phyloP scores from a whole-genome alignment of 2,797 vertebrate species.

The Hylomyscus alleni region DNA sequence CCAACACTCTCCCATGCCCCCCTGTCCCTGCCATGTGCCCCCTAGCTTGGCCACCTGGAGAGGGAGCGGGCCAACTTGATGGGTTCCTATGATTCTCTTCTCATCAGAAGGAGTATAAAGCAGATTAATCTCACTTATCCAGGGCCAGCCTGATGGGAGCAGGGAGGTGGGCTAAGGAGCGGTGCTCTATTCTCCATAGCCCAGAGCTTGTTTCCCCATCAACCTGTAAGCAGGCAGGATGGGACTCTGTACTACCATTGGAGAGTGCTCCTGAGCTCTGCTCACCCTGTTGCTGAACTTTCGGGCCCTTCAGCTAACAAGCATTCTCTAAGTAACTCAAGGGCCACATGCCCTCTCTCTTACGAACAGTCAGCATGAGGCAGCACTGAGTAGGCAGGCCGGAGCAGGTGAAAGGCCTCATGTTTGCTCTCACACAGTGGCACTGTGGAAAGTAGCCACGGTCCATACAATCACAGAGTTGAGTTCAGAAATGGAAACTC shows the following conservation, averaged over 20 bases:
- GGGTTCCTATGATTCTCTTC: background rate
- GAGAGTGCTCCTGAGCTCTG: background rate
- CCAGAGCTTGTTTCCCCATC: background rate
- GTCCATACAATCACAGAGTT: background rate
- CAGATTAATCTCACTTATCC: accelerated
- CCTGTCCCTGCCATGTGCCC: background rate
- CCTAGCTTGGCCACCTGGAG: background rate
- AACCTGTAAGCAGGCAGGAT: too few species aligned
- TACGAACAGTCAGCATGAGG: background rate
- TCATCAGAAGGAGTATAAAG: background rate
- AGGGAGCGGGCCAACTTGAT: too few species aligned
- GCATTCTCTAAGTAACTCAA: background rate
- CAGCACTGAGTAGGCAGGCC: background rate
- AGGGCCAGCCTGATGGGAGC: background rate
- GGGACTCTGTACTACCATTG: accelerated
- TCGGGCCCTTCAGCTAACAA: background rate
- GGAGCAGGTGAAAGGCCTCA: background rate
- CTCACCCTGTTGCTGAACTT: background rate
- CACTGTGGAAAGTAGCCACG: background rate
- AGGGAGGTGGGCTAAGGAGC: too few species aligned
- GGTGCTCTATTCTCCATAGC: accelerated
- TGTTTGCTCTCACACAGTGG: background rate
- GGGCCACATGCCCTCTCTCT: background rate
- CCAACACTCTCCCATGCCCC: background rate
- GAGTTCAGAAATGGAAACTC: background rate